Percentiles rank a stretch among this genome's conserved stretches.
Evolutionary conservation across 1,140 invertebrate genomes (phyloP).

Genomic region (Camponotus floridanus): DNA sequence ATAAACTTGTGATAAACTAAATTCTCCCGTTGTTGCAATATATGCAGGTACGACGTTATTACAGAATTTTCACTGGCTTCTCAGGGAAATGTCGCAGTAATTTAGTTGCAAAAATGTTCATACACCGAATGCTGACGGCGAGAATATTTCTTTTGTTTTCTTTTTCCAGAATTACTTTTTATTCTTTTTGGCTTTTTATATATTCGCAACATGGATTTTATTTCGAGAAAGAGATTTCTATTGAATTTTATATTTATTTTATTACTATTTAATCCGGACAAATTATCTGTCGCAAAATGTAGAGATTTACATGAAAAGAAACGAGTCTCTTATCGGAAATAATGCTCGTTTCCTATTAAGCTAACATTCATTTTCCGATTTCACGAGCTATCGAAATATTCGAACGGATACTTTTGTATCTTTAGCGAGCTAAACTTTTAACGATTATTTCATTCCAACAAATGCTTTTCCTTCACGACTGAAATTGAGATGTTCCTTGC

Average conservation of each 20-base stretch:
- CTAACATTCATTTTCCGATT: not conserved
- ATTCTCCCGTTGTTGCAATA: slow-evolving; percentile 15
- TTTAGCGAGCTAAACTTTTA: slow-evolving; percentile 27
- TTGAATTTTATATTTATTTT: slow-evolving; percentile 81
- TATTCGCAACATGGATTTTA: slow-evolving; percentile 55
- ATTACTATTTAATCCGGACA: slow-evolving; percentile 67
- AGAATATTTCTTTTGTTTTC: not conserved
- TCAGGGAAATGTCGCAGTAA: not conserved
- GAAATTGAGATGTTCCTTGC: slow-evolving; percentile 9
- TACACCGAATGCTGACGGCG: not conserved
- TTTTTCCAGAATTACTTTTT: not conserved
- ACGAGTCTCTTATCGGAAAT: not conserved
- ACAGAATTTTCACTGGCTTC: not conserved
- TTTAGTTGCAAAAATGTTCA: not conserved
- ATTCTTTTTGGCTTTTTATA: not conserved
- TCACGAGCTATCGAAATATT: not conserved
- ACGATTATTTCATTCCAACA: slow-evolving; percentile 6
- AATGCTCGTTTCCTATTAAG: not conserved
- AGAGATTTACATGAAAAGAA: not conserved
- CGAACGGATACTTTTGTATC: not conserved
- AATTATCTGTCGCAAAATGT: slow-evolving; percentile 71
- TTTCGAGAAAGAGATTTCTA: slow-evolving; percentile 81
- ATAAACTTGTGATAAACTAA: slow-evolving; percentile 54
- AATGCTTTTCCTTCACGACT: slow-evolving; percentile 7
- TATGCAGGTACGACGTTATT: not conserved